These are phyloP conservation scores for Nymphalis c-album DNA, from an alignment of 2,888 invertebrate genomes.

Conservation along the genomic window DNA sequence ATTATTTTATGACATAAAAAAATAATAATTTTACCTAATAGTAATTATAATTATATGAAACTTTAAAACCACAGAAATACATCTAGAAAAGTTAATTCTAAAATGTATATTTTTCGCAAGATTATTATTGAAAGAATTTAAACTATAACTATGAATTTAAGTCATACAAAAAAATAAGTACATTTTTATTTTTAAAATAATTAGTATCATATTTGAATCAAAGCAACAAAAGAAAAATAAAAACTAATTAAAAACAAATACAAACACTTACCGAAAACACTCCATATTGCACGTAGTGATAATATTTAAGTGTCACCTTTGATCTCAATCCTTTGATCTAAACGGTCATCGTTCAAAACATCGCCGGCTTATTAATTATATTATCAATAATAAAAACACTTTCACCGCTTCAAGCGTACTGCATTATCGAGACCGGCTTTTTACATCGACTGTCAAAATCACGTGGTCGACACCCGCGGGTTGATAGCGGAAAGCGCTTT, in stretches of 20 bases:
- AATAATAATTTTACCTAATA: background rate
- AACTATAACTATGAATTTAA: background rate
- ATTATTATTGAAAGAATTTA: background rate
- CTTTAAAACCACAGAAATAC: background rate
- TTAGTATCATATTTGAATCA: background rate
- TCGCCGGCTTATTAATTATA: slow-evolving; percentile 41
- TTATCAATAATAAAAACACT: slow-evolving; percentile 61
- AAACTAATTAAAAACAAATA: slow-evolving; percentile 7
- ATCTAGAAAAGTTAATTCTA: too few relatives aligned
- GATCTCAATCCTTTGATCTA: slow-evolving; percentile 50
- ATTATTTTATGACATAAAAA: slow-evolving; percentile 14
- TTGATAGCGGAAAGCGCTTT: slow-evolving; percentile 62
- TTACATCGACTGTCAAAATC: slow-evolving; percentile 69
- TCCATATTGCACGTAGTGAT: slow-evolving; percentile 55
- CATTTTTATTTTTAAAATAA: too few relatives aligned
- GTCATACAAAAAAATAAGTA: too few relatives aligned
- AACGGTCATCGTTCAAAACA: slow-evolving; percentile 52
- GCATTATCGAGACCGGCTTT: slow-evolving; percentile 54
- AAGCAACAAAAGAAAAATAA: background rate
- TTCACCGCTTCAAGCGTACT: slow-evolving; percentile 46
- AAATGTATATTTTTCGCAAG: too few relatives aligned
- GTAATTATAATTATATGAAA: background rate
- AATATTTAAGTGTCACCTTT: slow-evolving; percentile 42
- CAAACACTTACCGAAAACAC: slow-evolving; percentile 57
- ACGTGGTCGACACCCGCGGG: slow-evolving; percentile 69